Evolutionary conservation across 1,140 invertebrate species (phyloP).

Genomic region (Pygmarrhopalites habei): DNA sequence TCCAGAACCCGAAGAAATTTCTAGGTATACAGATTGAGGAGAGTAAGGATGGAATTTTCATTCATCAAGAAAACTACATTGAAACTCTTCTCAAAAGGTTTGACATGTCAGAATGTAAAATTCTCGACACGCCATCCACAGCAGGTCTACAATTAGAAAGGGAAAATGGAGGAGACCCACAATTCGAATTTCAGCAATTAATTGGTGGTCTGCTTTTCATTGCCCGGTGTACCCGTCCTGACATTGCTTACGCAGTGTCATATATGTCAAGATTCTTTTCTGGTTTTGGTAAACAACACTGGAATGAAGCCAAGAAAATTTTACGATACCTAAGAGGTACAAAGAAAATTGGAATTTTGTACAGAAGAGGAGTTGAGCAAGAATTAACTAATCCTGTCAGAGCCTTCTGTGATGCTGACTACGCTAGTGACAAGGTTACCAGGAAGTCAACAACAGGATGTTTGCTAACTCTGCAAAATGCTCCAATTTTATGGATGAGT

Average conservation of each 20-base stretch:
- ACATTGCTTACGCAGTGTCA: slow-evolving; percentile 43
- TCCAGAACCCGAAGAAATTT: slow-evolving; percentile 28
- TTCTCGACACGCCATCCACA: slow-evolving; percentile 37
- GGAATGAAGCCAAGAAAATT: background rate
- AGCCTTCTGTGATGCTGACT: slow-evolving; percentile 41
- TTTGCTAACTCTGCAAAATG: slow-evolving; percentile 39
- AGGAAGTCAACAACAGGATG: slow-evolving; percentile 39
- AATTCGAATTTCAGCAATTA: slow-evolving; percentile 40
- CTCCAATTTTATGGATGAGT: background rate
- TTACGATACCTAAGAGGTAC: background rate
- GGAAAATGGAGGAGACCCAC: background rate
- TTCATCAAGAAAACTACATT: slow-evolving; percentile 40
- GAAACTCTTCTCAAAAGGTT: slow-evolving; percentile 41
- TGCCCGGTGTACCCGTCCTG: slow-evolving; percentile 23
- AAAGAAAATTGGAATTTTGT: background rate
- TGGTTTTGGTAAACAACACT: slow-evolving; percentile 4
- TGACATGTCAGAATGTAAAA: slow-evolving; percentile 40
- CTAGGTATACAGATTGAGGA: slow-evolving; percentile 41
- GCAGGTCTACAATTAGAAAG: slow-evolving; percentile 9
- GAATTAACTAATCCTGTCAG: background rate
- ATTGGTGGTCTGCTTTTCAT: slow-evolving; percentile 23
- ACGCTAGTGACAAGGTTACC: slow-evolving; percentile 31
- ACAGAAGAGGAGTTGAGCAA: background rate
- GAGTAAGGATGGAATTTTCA: slow-evolving; percentile 3
- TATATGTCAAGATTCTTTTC: slow-evolving; percentile 25